Evolutionary conservation across 2,888 invertebrate species (phyloP), one percentile per base, ranked within the genome.

Genomic region (Deilephila elpenor): DNA sequence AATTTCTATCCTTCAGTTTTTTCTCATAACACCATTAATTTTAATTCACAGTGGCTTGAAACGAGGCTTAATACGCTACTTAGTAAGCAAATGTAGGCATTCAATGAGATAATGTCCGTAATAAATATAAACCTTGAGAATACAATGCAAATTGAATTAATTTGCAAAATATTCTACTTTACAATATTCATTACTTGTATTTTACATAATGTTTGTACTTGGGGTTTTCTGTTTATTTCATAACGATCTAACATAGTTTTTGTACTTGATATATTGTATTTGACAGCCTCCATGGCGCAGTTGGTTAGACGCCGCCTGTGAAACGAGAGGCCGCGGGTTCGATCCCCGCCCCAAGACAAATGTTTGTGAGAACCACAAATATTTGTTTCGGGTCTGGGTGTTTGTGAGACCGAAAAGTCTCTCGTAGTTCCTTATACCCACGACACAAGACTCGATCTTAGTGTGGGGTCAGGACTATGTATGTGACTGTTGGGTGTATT

Each of bases 81-180:
- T 67, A 67, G 67, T 67, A 67, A 67, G 67, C 67, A 67, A 67
- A 67, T 67, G 67, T 67, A 67, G 44, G 51, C 51, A 25, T 51
- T 67, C 25, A 44, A 44, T 25, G 17, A 29, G 14, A 51, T 67
- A 67, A 67, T 67, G 67, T 51, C 25, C 67, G 44, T 25, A 67
- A 67, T 67, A 67, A 67, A 67, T 67, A 67, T 67, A 14, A 67
- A 51, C 25, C 64, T 64, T 51, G 44, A 67, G 67, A 67, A 67
- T 25, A 67, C 67, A 20, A 51, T 67, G 67, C 51, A 51, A 67
- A 67, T 51, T 20, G 51, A 17, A 67, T 67, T 51, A 51, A 67
- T 51, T 67, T 67, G 67, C 51, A 51, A 67, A 67, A 67, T 11
- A 67, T 25, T 67, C 44, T 67, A 51, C 25, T 29, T 67, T 51